These are phyloP conservation scores for Idaea aversata DNA, from an alignment of 2,888 invertebrate genomes.

Conservation along the genomic window DNA sequence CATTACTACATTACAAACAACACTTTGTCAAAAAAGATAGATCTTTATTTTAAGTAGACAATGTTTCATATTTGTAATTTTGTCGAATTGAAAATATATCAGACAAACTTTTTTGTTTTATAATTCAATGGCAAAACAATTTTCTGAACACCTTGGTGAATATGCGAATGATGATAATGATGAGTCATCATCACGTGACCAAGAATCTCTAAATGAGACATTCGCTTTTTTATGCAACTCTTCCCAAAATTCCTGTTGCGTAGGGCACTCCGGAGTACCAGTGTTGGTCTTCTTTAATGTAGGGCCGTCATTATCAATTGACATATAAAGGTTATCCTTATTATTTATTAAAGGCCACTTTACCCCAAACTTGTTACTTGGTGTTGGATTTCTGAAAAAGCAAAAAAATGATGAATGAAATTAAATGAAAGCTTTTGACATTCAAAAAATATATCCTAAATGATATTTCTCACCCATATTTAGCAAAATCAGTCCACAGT, in stretches of 20 bases:
- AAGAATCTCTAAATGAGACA: background rate
- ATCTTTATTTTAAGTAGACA: too few relatives aligned
- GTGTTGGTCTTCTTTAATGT: background rate
- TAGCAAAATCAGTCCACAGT: too few relatives aligned
- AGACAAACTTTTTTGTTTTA: background rate
- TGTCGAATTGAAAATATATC: background rate
- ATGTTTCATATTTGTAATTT: too few relatives aligned
- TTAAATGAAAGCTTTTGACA: too few relatives aligned
- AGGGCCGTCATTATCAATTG: background rate
- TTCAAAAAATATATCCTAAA: too few relatives aligned
- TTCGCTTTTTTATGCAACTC: background rate
- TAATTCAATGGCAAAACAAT: background rate
- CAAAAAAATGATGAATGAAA: too few relatives aligned
- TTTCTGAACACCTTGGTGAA: background rate
- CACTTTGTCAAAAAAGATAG: too few relatives aligned
- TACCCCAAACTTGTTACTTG: background rate
- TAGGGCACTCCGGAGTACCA: background rate
- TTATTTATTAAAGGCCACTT: background rate
- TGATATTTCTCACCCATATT: too few relatives aligned
- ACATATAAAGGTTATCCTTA: background rate
- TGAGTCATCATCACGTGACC: background rate
- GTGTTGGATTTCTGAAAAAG: background rate
- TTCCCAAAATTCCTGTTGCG: background rate
- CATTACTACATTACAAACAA: too few relatives aligned
- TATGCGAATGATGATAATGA: background rate